Evolutionary conservation across 2,113 vertebrate species (phyloP).

Genomic region (Noturus placidus): DNA sequence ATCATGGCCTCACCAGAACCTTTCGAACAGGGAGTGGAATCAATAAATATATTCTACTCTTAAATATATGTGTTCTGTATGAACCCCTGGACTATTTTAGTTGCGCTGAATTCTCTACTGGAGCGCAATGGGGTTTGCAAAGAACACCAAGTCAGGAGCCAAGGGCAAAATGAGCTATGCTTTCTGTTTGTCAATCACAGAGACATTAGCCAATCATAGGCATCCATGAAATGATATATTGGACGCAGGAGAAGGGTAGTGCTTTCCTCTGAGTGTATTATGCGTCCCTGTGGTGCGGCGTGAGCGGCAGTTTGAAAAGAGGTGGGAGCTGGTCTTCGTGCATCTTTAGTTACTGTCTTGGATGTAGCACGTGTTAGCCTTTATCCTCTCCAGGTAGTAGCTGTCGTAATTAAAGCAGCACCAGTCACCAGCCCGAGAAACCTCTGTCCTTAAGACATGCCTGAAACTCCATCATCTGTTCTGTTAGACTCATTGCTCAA

Average conservation of each 20-base stretch:
- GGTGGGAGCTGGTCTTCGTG: background rate
- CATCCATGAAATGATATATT: background rate
- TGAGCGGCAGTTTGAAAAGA: background rate
- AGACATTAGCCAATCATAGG: background rate
- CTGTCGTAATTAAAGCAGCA: background rate
- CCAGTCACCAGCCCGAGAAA: background rate
- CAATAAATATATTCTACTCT: background rate
- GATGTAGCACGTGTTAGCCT: background rate
- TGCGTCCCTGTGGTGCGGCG: background rate
- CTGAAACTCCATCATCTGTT: background rate
- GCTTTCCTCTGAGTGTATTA: background rate
- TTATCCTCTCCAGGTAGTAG: background rate
- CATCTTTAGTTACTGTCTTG: no score
- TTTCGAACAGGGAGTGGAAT: background rate
- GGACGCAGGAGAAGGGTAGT: background rate
- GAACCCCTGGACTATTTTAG: background rate
- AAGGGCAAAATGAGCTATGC: background rate
- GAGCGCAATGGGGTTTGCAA: background rate
- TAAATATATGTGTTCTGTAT: background rate
- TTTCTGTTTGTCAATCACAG: background rate
- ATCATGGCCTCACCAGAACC: background rate
- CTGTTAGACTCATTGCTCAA: conserved; percentile 2
- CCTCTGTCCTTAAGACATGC: background rate
- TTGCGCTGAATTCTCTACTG: background rate
- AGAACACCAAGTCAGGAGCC: background rate